phyloP scores from a whole-genome alignment of 1,140 invertebrate species.

The Andricus grossulariae region DNA sequence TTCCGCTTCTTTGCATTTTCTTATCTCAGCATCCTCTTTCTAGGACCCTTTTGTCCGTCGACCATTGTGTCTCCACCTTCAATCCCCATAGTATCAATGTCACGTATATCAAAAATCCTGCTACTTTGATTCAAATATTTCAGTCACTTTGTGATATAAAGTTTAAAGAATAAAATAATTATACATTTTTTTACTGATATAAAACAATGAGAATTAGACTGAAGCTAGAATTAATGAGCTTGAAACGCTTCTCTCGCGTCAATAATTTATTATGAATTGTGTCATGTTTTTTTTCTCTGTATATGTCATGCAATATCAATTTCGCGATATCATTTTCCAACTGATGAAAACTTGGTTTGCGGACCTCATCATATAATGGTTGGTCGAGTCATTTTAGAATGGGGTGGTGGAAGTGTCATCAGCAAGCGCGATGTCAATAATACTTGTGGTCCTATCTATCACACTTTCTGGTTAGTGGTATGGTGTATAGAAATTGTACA shows the following conservation, averaged over 20 bases:
- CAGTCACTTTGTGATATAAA: neutral
- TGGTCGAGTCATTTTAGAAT: neutral
- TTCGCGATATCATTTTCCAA: neutral
- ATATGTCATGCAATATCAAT: neutral
- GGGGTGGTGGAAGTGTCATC: neutral
- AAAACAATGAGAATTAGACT: too few species aligned
- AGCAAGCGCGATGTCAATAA: constrained; percentile 7
- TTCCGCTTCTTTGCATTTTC: constrained; percentile 31
- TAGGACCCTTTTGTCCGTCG: constrained; percentile 22
- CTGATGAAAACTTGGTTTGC: neutral
- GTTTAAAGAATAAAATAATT: too few species aligned
- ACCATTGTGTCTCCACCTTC: constrained; percentile 22
- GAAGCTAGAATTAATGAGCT: too few species aligned
- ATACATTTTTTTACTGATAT: too few species aligned
- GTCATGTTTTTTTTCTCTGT: too few species aligned
- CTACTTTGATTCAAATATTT: constrained; percentile 18
- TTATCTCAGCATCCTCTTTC: constrained; percentile 30
- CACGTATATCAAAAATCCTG: constrained; percentile 7
- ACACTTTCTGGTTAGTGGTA: constrained; percentile 12
- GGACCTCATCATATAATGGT: neutral
- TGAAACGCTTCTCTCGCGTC: too few species aligned
- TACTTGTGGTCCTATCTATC: constrained; percentile 18
- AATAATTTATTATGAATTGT: too few species aligned
- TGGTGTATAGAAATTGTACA: neutral
- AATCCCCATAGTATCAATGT: constrained; percentile 26